Conservation (phyloP, 2,888 invertebrate species). For the Aleiodes alternator region DNA sequence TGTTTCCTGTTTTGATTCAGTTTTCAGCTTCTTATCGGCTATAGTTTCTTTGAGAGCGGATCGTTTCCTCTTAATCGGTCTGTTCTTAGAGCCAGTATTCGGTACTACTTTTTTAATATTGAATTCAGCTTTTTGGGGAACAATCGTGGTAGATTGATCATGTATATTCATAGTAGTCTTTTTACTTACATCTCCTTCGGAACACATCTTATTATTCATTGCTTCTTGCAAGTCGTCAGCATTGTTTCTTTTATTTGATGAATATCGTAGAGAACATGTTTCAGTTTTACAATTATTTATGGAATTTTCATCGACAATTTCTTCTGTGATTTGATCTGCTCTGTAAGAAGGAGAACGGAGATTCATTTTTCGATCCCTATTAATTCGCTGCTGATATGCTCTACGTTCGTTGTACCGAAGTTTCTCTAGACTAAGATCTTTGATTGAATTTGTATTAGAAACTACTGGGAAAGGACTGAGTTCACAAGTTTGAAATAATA, state of each 20-base stretch:
- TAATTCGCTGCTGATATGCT: constrained; percentile 6
- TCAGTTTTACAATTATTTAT: no score
- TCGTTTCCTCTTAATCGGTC: not conserved
- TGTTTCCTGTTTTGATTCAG: not conserved
- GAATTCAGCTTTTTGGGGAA: no score
- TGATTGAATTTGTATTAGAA: constrained; percentile 17
- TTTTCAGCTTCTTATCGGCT: no score
- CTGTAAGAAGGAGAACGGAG: not conserved
- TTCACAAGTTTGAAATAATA: constrained; percentile 6
- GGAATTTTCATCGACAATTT: not conserved
- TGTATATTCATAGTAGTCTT: no score
- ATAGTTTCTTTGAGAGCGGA: not conserved
- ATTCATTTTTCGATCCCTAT: not conserved
- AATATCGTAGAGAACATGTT: no score
- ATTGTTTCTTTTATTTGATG: no score
- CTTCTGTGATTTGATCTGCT: not conserved
- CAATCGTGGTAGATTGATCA: no score
- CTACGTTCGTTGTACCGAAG: not conserved
- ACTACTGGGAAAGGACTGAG: constrained; percentile 24
- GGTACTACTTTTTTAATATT: no score
- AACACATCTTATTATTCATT: no score
- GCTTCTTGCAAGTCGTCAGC: no score
- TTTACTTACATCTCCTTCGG: no score
- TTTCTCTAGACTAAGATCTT: not conserved
- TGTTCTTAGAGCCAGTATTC: not conserved